Evolutionary conservation across 2,797 vertebrate genomes (phyloP).

Genomic region (Gastrophryne carolinensis): DNA sequence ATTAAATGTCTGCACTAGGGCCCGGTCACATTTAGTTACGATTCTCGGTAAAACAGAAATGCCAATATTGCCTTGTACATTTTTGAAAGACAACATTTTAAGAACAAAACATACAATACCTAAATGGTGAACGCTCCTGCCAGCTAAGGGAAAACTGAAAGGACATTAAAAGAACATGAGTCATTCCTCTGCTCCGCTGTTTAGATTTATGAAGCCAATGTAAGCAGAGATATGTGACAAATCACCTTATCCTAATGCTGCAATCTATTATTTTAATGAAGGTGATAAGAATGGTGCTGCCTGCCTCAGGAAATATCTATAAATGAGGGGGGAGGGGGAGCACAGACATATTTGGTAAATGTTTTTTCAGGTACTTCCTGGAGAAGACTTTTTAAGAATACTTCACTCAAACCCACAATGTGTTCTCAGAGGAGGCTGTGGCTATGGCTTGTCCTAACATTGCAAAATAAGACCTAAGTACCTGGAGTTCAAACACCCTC

Average conservation of each 20-base stretch:
- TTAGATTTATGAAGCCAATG: conserved; percentile 40
- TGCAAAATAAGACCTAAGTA: background rate
- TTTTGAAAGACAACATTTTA: too few relatives aligned
- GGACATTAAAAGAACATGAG: conserved; percentile 35
- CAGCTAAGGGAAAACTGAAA: conserved; percentile 28
- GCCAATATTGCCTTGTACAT: too few relatives aligned
- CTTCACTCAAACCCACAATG: background rate
- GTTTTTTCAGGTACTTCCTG: conserved; percentile 66
- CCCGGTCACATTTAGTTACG: too few relatives aligned
- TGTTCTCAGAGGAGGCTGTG: background rate
- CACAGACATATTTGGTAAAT: conserved; percentile 55
- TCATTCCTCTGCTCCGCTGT: conserved; percentile 37
- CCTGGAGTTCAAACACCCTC: background rate
- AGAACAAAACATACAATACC: too few relatives aligned
- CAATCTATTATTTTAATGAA: conserved; percentile 51
- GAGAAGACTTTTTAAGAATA: conserved; percentile 41
- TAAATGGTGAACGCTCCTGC: too few relatives aligned
- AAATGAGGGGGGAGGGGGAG: conserved; percentile 39
- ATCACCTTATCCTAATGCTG: conserved; percentile 38
- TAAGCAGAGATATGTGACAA: conserved; percentile 49
- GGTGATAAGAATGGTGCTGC: conserved; percentile 52
- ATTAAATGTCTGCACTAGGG: too few relatives aligned
- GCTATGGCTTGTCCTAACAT: conserved; percentile 17
- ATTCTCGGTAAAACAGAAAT: too few relatives aligned
- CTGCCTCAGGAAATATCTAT: conserved; percentile 57